Evolutionary conservation across 2,888 invertebrate genomes (phyloP).

Genomic region (Xanthostigma xanthostigma): DNA sequence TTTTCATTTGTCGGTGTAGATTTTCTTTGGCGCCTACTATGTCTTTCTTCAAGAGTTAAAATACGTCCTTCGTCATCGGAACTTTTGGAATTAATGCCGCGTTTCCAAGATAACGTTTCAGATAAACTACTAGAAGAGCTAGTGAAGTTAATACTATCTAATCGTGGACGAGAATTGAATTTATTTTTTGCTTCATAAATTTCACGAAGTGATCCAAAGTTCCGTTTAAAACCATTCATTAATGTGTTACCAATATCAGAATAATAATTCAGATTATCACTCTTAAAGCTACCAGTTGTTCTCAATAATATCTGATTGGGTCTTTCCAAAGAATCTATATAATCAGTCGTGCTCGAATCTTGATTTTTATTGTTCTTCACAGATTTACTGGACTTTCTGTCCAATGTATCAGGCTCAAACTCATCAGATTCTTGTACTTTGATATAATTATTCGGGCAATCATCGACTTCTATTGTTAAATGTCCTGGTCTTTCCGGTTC

Average conservation of each 20-base stretch:
- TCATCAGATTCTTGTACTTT: slow-evolving; percentile 65
- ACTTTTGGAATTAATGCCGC: slow-evolving; percentile 23
- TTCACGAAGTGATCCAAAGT: slow-evolving; percentile 55
- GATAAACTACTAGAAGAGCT: slow-evolving; percentile 8
- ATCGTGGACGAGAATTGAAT: slow-evolving; percentile 29
- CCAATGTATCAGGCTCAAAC: slow-evolving; percentile 76
- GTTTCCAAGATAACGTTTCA: slow-evolving; percentile 25
- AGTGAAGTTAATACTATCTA: slow-evolving; percentile 16
- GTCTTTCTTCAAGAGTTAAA: slow-evolving; percentile 55
- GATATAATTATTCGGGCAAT: slow-evolving; percentile 61
- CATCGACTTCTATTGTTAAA: slow-evolving; percentile 70
- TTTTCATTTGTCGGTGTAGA: slow-evolving; percentile 35
- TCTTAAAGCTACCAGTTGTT: slow-evolving; percentile 57
- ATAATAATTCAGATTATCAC: slow-evolving; percentile 23
- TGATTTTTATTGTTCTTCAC: slow-evolving; percentile 23
- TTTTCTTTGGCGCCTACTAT: slow-evolving; percentile 56
- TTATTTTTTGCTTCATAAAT: slow-evolving; percentile 52
- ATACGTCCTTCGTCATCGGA: slow-evolving; percentile 40
- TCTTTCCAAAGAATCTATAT: slow-evolving; percentile 39
- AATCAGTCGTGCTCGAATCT: slow-evolving; percentile 25
- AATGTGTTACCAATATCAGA: slow-evolving; percentile 20
- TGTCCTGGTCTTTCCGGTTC: slow-evolving; percentile 53
- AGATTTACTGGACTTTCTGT: slow-evolving; percentile 53
- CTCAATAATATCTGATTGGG: slow-evolving; percentile 44
- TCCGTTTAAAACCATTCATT: slow-evolving; percentile 28